Evolutionary conservation across 2,888 invertebrate genomes (phyloP).

Genomic region (Meteorus cinctellus): DNA sequence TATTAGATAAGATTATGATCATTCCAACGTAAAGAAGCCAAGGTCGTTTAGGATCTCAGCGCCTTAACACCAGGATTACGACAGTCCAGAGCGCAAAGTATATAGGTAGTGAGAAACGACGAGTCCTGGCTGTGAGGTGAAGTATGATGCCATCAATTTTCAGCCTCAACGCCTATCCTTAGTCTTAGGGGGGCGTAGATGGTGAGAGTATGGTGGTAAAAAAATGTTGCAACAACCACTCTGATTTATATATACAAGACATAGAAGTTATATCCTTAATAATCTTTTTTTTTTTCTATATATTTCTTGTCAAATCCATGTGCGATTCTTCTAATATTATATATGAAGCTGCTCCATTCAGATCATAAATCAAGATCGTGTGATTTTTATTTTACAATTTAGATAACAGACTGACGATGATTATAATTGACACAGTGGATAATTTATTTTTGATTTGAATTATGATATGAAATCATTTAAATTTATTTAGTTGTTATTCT

Average conservation of each 20-base stretch:
- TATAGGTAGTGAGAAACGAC: conserved; percentile 43
- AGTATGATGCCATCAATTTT: conserved; percentile 68
- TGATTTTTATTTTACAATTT: too few species aligned
- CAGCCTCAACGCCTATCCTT: conserved; percentile 47
- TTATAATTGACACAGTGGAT: too few species aligned
- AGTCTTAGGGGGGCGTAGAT: conserved; percentile 24
- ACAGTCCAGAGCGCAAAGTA: conserved; percentile 53
- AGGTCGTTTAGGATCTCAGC: conserved; percentile 54
- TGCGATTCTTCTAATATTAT: background rate
- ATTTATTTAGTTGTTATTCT: too few species aligned
- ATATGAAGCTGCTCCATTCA: too few species aligned
- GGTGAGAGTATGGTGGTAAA: conserved; percentile 34
- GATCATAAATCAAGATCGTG: too few species aligned
- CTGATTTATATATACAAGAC: conserved; percentile 53
- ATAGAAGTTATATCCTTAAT: conserved; percentile 43
- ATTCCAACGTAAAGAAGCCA: conserved; percentile 29
- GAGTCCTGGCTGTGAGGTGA: conserved; percentile 57
- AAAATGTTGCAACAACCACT: conserved; percentile 46
- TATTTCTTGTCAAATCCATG: conserved; percentile 29
- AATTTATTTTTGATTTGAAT: too few species aligned
- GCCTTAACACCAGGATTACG: conserved; percentile 67
- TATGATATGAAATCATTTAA: too few species aligned
- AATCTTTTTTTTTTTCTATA: conserved; percentile 33
- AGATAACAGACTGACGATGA: too few species aligned
- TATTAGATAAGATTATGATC: conserved; percentile 28